Conservation (phyloP, 35 echinoderm and acorn worm genomes). For the Chiridota heheva region DNA sequence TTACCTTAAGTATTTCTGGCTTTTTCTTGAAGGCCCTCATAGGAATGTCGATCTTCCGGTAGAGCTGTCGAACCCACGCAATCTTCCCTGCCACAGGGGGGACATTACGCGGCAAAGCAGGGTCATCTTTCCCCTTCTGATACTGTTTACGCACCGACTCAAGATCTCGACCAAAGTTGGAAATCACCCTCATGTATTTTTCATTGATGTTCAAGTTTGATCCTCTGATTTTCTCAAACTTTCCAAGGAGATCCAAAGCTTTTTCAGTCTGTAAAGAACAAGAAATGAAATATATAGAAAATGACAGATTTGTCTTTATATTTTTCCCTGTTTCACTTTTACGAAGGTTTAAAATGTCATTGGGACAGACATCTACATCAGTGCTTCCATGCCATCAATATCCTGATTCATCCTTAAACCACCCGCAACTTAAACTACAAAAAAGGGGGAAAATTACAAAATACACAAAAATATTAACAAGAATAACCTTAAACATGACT, state of each 20-base stretch:
- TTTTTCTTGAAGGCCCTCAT: conserved; percentile 99
- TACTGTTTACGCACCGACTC: conserved; percentile 96
- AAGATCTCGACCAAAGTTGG: conserved; percentile 87
- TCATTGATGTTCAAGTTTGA: conserved; percentile 85
- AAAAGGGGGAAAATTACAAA: no score
- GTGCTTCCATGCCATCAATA: no score
- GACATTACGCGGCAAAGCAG: conserved; percentile 75
- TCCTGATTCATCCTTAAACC: no score
- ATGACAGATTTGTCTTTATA: not conserved
- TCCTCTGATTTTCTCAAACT: conserved; percentile 92
- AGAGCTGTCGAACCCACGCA: conserved; percentile 89
- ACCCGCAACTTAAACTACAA: no score
- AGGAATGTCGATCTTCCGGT: conserved; percentile 83
- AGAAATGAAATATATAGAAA: not conserved
- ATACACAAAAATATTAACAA: no score
- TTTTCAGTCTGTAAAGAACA: conserved; percentile 84
- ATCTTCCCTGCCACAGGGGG: conserved; percentile 97
- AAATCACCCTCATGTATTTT: conserved; percentile 94
- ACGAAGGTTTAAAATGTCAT: no score
- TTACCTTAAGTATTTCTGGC: conserved; percentile 82
- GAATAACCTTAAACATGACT: no score
- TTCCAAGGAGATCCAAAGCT: conserved; percentile 82
- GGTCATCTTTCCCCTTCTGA: conserved; percentile 96
- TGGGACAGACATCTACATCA: no score
- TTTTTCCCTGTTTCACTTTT: no score